Evolutionary conservation across 2,888 invertebrate species (phyloP), one percentile per base, ranked within the genome.

Genomic region (Epicampocera succincta): DNA sequence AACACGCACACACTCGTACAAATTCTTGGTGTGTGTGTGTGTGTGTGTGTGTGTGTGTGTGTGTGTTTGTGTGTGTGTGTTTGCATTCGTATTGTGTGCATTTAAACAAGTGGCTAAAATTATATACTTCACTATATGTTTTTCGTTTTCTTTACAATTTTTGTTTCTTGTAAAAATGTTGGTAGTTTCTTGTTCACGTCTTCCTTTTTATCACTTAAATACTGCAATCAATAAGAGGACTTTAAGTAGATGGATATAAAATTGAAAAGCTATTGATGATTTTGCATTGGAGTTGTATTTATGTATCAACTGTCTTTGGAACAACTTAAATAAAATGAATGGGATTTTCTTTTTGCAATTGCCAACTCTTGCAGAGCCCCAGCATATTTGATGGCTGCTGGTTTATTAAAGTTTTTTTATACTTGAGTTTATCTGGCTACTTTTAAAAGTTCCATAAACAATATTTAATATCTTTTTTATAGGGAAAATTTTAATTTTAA

Each of bases 141-240:
- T 12, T 38, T 33, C 54, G 6, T 15, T 11, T 9, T 25, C 12
- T 21, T 6, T 12, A 1, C 3, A 11, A 19, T 29, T 17, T 40
- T 0, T 44, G 19, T 15, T n/a, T 5, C 9, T 68, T 60, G 38
- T 42, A 29, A 3, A 29, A 3, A 29, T 19, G 15, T 15, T 42
- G 50, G 9, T 12, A 60, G 33, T 44, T 52, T 52, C n/a, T 38
- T 29, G 33, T 46, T 29, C 13, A 9, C 0, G 40, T 46, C 19
- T 46, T 46, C 44, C 17, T 29, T 33, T 44, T 52, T 33, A 9
- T 17, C 33, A 52, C 3, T 46, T 56, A 21, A 65, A 65, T 38
- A 74, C 46, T 56, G 11, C 75, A 66, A 80, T 76, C 71, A 80
- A 65, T 80, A 72, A 33, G 54, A 68, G 72, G 60, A 54, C 54